Conservation (phyloP, 2,113 vertebrate genomes). For the Cyprinodon brontotheroides region DNA sequence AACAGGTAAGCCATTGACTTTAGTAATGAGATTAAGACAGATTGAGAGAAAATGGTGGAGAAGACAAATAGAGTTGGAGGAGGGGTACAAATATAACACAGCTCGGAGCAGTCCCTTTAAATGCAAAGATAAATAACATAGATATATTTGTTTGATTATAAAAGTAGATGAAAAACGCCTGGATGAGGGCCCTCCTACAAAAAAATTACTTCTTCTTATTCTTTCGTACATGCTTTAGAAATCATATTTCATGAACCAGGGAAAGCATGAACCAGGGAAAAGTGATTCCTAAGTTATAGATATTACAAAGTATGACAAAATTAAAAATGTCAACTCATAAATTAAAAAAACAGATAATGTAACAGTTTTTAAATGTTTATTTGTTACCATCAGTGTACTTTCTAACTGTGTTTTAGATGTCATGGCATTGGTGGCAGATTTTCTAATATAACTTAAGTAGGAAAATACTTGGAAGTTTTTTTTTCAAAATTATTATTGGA, state of each 20-base stretch:
- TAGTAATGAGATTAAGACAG: conserved; percentile 73
- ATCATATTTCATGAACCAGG: conserved; percentile 14
- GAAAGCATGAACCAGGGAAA: conserved; percentile 2
- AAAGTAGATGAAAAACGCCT: background rate
- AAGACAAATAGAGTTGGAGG: conserved; percentile 55
- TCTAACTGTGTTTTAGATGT: background rate
- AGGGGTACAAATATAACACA: conserved; percentile 21
- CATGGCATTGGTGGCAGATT: background rate
- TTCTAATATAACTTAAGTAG: too few species aligned
- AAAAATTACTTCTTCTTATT: background rate
- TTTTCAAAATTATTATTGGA: too few species aligned
- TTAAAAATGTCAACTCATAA: background rate
- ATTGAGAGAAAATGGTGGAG: conserved; percentile 48
- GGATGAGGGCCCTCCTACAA: background rate
- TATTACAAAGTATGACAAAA: background rate
- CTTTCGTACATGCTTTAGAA: conserved; percentile 1
- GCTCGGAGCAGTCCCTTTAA: conserved; percentile 45
- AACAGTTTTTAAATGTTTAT: background rate
- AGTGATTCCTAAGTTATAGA: background rate
- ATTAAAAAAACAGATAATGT: too few species aligned
- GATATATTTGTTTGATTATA: conserved; percentile 11
- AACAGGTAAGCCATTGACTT: conserved; percentile 72
- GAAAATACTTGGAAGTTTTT: too few species aligned
- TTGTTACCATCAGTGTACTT: background rate
- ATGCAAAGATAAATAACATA: conserved; percentile 26